Evolutionary conservation across 1,140 invertebrate species (phyloP), one percentile per base, ranked within the genome.

Genomic region (Carposina sasakii): DNA sequence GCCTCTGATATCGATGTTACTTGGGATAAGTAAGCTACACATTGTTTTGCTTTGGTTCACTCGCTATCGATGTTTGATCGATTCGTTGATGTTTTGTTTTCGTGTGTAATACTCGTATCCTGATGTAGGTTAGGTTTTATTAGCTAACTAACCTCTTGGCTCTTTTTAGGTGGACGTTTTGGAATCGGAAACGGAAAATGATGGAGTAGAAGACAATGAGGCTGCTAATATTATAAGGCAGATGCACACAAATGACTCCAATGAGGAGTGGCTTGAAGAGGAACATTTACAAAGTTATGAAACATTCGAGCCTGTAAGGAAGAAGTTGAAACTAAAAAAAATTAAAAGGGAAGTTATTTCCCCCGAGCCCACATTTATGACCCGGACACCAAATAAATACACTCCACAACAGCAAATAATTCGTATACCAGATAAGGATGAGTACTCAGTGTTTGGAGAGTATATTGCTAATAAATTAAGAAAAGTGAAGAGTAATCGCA

Each of bases 261-360:
- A 79, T 33, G 78, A 83, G 28, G 79, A 83, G 40, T 83, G 79
- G 79, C 44, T 83, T 8, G 78, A 77, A 45, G 79, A 83, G 0
- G 79, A 83, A 12, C 48, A 71, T 3, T 74, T 73, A 44, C 60
- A 68, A 37, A 62, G 63, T 9, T 52, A 75, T 6, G 76, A 79
- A 19, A 59, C 64, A 2, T 74, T 65, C 33, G 66, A 76, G 49
- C 62, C 69, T 6, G 71, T 69, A 30, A 57, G 51, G 2, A 73
- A 67, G 36, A 77, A 67, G 49, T 43, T 64, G 42, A 66, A 64
- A 42, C 76, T 71, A 26, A 73, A 63, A 43, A 64, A 60, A 39
- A 74, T 83, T 2, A 83, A 83, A 50, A 54, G 67, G 21, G 79
- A 83, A 68, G 37, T 76, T 0, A 47, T 55, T 13, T 62, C 67